Evolutionary conservation across 2,797 vertebrate species (phyloP).

Genomic region (Brotula barbata): DNA sequence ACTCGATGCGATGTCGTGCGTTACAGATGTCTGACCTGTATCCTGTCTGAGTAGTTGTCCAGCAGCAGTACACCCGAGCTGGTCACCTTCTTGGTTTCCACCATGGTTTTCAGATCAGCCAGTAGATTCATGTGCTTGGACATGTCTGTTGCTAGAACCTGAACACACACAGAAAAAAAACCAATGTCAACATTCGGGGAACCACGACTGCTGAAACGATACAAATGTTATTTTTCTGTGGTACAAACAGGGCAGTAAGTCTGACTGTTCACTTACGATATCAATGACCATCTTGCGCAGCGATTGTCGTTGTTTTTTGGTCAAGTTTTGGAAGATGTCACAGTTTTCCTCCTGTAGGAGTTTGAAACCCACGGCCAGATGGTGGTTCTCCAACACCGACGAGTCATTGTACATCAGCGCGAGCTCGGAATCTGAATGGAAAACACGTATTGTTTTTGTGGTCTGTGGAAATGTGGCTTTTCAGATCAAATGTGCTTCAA

Average conservation of each 20-base stretch:
- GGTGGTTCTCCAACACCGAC: conserved; percentile 93
- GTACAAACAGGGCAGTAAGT: too few species aligned
- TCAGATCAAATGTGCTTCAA: background rate
- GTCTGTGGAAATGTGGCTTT: background rate
- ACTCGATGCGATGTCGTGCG: too few species aligned
- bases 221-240: too few species aligned
- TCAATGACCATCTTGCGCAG: conserved; percentile 93
- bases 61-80: conserved; percentile 90
- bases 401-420: conserved; percentile 92
- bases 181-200: too few species aligned
- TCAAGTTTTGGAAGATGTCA: conserved; percentile 91
- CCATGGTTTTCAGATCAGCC: conserved; percentile 95
- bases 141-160: conserved; percentile 96
- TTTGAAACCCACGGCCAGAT: conserved; percentile 93
- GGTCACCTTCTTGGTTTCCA: conserved; percentile 96
- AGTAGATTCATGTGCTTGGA: conserved; percentile 96
- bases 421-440: conserved; percentile 93
- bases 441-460: too few species aligned
- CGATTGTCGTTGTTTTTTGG: conserved; percentile 85
- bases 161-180: too few species aligned
- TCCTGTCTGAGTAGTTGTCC: conserved; percentile 93
- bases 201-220: too few species aligned
- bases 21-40: conserved; percentile 81
- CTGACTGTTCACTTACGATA: conserved; percentile 85
- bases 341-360: conserved; percentile 92